Base-by-base conservation (phyloP, 1,140 invertebrate species). In the Cyrtorhinus lividipennis region DNA sequence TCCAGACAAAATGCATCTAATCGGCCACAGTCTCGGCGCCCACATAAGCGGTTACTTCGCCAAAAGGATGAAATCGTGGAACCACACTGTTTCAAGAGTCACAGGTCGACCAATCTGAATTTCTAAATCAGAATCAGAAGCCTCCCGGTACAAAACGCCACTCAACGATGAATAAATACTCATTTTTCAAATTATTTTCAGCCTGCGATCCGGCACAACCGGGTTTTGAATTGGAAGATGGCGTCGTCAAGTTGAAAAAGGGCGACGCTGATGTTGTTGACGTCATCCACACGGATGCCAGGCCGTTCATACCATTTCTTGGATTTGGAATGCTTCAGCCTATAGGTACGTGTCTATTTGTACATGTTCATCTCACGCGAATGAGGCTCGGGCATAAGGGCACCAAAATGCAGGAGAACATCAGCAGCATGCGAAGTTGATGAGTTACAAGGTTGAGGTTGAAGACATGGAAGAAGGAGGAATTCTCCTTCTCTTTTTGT, bases 151-250 rank as follows among this genome's bases (percentile, higher is more conserved):
- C n/a, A n/a, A n/a, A n/a, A n/a, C n/a, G n/a, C n/a, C n/a, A n/a
- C n/a, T n/a, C n/a, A n/a, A n/a, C n/a, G n/a, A n/a, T n/a, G n/a
- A n/a, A n/a, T n/a, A n/a, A n/a, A n/a, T n/a, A n/a, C n/a, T n/a
- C n/a, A n/a, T n/a, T n/a, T n/a, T n/a, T n/a, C n/a, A n/a, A n/a
- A n/a, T n/a, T n/a, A n/a, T n/a, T n/a, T n/a, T n/a, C n/a, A n/a
- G n/a, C n/a, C 59, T 67, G 78, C 60, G 77, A 79, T 70, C 74
- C 77, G 18, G 77, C 77, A 12, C 72, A 73, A 61, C 76, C 75
- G 46, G 69, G 71, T 24, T 79, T 77, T 66, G 75, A 78, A 69
- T 69, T 71, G 8, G 68, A 67, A 58, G 68, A 72, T 63, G 64
- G 69, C 24, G 24, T 65, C 58, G 72, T 74, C 0, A 69, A 75